Conservation (phyloP, 2,113 vertebrate species). For the Camelus bactrianus region DNA sequence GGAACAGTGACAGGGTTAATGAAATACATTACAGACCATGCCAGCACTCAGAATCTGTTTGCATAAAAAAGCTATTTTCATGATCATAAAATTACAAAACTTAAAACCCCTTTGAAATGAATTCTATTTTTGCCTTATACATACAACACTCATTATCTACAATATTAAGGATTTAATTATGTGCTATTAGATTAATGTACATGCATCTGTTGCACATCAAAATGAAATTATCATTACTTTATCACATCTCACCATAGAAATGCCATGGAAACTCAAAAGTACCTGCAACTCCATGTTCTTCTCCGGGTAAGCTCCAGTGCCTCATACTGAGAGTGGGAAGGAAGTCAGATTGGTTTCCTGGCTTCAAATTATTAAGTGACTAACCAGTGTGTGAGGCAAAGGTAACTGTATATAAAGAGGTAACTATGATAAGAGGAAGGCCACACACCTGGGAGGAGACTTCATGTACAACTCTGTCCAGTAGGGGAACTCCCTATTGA, state of each 20-base stretch:
- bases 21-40: neutral
- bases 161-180: neutral
- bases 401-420: neutral
- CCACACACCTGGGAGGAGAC: neutral
- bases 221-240: neutral
- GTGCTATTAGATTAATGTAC: neutral
- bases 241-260: neutral
- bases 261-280: neutral
- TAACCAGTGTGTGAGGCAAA: neutral
- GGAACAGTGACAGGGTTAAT: conserved; percentile 45
- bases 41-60: neutral
- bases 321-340: neutral
- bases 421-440: neutral
- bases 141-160: neutral
- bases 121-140: neutral
- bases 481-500: neutral
- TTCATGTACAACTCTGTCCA: neutral
- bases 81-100: conserved; percentile 28
- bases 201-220: neutral
- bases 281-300: neutral
- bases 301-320: neutral
- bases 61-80: conserved; percentile 40
- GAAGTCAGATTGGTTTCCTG: neutral
- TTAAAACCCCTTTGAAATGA: conserved; percentile 1
- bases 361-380: neutral